Percentiles rank a stretch among this genome's conserved stretches.
Conservation (phyloP, 2,113 vertebrate species). For the Syngnathus typhle region DNA sequence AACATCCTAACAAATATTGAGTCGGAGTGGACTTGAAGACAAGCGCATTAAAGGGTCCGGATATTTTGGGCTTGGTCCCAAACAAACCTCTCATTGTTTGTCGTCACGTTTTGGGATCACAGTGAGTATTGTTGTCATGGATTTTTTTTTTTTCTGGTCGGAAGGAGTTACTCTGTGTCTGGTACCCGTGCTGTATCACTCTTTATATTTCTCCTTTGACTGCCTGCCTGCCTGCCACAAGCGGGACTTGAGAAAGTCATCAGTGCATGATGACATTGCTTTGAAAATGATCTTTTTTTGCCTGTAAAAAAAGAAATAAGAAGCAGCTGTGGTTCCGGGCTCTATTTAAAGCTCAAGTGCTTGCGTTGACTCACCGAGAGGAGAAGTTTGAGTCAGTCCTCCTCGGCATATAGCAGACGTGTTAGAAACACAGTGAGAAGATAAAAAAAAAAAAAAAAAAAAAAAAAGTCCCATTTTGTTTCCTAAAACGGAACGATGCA, state of each 20-base stretch:
- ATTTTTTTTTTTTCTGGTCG: slow-evolving; percentile 4
- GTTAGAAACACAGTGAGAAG: not conserved
- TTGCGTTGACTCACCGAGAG: not conserved
- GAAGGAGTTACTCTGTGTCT: slow-evolving; percentile 30
- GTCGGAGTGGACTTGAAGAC: slow-evolving; percentile 16
- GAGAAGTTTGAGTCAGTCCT: not conserved
- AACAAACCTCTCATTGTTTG: slow-evolving; percentile 9
- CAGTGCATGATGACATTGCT: not conserved
- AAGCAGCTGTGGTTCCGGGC: not conserved
- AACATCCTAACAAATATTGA: slow-evolving; percentile 50
- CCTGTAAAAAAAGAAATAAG: not conserved
- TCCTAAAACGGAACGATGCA: not conserved
- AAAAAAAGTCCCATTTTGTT: not conserved
- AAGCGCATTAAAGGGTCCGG: slow-evolving; percentile 4
- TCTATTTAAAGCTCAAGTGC: not conserved
- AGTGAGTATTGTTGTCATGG: slow-evolving; percentile 39
- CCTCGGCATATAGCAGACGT: not conserved
- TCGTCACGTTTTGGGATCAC: slow-evolving; percentile 17
- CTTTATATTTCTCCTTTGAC: not conserved
- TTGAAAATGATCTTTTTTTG: not conserved
- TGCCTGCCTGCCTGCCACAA: slow-evolving; percentile 4
- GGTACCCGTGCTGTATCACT: slow-evolving; percentile 8
- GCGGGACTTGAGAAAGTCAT: slow-evolving; percentile 3
- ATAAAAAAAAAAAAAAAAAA: not conserved
- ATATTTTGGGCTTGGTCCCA: not conserved